Evolutionary conservation across 1,140 invertebrate species (phyloP), one percentile per base, ranked within the genome.

Genomic region (Solen grandis): DNA sequence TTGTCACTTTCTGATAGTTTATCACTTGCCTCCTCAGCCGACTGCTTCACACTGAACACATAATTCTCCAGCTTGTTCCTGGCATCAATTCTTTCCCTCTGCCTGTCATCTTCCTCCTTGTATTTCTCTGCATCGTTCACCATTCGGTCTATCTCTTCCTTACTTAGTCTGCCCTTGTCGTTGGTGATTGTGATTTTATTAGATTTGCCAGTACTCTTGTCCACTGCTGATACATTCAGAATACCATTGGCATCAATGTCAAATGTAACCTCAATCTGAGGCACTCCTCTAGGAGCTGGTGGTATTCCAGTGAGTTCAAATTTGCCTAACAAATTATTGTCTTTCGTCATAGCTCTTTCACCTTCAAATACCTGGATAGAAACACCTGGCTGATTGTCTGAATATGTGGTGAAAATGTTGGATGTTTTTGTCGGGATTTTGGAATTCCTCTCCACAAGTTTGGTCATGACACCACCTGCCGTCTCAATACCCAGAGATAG

Each of bases 111-210:
- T 16, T 90, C 92, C 79, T 93, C 96, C 84, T 96, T 95, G 94
- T 97, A 99, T 89, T 97, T 97, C 92, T 99, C 97, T 16, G 97
- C 97, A 83, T 99, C 97, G 75, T 97, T 96, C 52, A 99, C 96
- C 98, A 99, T 99, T 68, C 96, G 94, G 90, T 99, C 97, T 86
- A 99, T 99, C 81, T 99, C 97, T 89, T 98, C 97, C 93, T 99
- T 98, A 88, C 95, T 96, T 0, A 99, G 94, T 29, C 81, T 77
- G 33, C 87, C 97, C 92, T 99, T 99, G 93, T 99, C 97, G 88
- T 99, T 99, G 87, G 97, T 99, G 87, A 99, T 99, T 29, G 97
- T 98, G 91, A 99, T 99, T 92, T 98, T 79, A 46, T 84, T 85
- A 31, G 76, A 66, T 60, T 84, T 85, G 87, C 97, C 97, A 74